These are phyloP conservation scores for Tyrophagus putrescentiae DNA, from an alignment of 1,140 invertebrate species.

Conservation along the genomic window DNA sequence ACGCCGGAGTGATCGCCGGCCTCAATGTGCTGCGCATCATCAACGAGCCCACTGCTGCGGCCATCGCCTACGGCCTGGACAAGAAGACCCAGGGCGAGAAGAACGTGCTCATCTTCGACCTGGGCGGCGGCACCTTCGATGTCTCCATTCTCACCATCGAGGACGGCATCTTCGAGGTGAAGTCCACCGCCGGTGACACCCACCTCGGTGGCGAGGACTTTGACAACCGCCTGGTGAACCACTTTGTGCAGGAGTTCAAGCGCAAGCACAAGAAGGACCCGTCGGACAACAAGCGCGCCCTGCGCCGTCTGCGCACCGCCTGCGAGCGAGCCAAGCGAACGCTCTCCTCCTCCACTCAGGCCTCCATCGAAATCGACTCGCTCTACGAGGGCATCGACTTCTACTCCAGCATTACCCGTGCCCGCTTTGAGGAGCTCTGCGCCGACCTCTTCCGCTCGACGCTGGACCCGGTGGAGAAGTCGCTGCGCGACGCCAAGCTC, in stretches of 20 bases:
- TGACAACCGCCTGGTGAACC: conserved; percentile 84
- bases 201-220: conserved; percentile 97
- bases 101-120: conserved; percentile 59
- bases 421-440: conserved; percentile 84
- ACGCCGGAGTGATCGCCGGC: conserved; percentile 58
- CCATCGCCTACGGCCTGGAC: conserved; percentile 64
- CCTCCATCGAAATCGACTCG: conserved; percentile 80
- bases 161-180: conserved; percentile 85
- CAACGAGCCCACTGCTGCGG: conserved; percentile 60
- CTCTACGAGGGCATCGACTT: conserved; percentile 89
- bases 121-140: conserved; percentile 94
- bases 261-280: conserved; percentile 92
- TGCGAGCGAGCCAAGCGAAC: conserved; percentile 92
- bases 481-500: conserved; percentile 33
- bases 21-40: conserved; percentile 92
- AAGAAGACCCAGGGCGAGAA: conserved; percentile 42
- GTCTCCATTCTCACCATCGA: conserved; percentile 88
- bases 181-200: conserved; percentile 90
- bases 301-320: conserved; percentile 76
- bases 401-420: conserved; percentile 84
- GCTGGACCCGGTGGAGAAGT: conserved; percentile 33
- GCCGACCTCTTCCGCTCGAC: conserved; percentile 56
- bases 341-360: conserved; percentile 74
- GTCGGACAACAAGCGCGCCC: conserved; percentile 68
- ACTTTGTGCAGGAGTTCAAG: conserved; percentile 93